Evolutionary conservation across 1,140 invertebrate species (phyloP), one percentile per base, ranked within the genome.

Genomic region (Pseudomyrmex concolor): DNA sequence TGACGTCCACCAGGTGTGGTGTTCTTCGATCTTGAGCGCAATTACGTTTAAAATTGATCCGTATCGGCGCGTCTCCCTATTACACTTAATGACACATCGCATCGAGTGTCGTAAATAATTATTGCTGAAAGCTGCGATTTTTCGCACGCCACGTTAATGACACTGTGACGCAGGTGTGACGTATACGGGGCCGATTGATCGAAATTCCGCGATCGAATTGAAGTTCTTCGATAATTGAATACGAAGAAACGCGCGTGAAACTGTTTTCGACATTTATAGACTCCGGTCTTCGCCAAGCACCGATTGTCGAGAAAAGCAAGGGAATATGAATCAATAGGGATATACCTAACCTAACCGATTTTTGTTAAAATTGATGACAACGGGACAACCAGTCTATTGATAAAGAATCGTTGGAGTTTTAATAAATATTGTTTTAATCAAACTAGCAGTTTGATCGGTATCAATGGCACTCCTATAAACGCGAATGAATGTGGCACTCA

Each of bases 11-110:
- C 34, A 34, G 34, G 34, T 34, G 34, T 34, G 76, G 76, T 70
- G 51, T 10, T 68, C 0, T 12, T 19, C 19, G 45, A 48, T 57
- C 17, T 19, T 15, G 19, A 80, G 7, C 50, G 66, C 43, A 80
- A 80, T 80, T 43, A 34, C 13, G 66, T 70, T 80, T 80, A 59
- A 71, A 80, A 80, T 80, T 19, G 43, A 59, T 8, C 43, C n/a
- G 66, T 19, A 71, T 80, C 50, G 43, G 13, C 10, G 5, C 55
- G 4, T 64, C 10, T 57, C 15, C 2, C 12, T 50, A 22, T 7
- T 22, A 7, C 34, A 13, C 9, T 54, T 64, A 45, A 55, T 50
- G 48, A 55, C 22, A 34, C 60, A 19, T 76, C 10, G 19, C 71
- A 8, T 45, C 50, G 59, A 8, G 15, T 45, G 59, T 51, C 17